A percentile compares a stretch with the other conserved stretches of the same genome.
These are phyloP conservation scores for Keiferia lycopersicella DNA, from an alignment of 2,888 invertebrate species.

Conservation along the genomic window DNA sequence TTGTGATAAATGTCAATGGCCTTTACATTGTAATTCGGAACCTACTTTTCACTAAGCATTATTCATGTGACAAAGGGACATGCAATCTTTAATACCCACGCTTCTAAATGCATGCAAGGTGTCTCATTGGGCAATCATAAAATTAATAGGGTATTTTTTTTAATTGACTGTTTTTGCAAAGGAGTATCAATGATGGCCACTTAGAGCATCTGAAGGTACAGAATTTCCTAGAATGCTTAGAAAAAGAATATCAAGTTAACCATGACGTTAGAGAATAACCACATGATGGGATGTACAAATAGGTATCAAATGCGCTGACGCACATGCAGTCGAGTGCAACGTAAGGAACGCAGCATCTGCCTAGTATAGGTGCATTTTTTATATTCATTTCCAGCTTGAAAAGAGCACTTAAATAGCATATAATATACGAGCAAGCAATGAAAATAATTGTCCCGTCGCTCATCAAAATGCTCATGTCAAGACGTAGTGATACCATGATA, in stretches of 20 bases:
- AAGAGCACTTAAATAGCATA: no score
- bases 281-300: slow-evolving; percentile 5
- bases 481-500: no score
- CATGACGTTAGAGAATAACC: background rate
- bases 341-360: background rate
- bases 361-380: background rate
- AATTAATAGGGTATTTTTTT: background rate
- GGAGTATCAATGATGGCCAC: no score
- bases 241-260: background rate
- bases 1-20: slow-evolving; percentile 14
- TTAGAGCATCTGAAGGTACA: background rate
- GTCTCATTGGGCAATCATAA: background rate
- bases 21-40: background rate
- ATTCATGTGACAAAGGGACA: background rate
- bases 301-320: slow-evolving; percentile 12
- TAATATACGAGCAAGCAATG: background rate
- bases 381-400: background rate
- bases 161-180: no score
- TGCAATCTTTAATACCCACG: background rate
- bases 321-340: slow-evolving; percentile 12
- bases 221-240: background rate
- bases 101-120: no score
- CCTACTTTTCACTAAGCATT: background rate
- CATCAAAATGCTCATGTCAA: background rate
- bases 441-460: background rate